Evolutionary conservation across 2,888 invertebrate genomes (phyloP).

Genomic region (Orthonychiurus folsomi): DNA sequence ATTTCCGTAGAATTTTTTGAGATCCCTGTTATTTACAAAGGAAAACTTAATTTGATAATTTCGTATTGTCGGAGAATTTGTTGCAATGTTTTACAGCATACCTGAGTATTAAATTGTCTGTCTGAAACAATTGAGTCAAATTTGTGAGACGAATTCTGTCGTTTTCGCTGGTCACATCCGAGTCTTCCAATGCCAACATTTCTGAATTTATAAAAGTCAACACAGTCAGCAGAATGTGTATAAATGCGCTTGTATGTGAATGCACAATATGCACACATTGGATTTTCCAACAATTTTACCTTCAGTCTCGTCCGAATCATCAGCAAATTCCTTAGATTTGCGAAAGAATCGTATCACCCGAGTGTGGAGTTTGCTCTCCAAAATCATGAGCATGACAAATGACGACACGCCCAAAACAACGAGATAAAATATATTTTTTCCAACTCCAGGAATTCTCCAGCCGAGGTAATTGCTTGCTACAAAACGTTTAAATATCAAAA

Average conservation of each 20-base stretch:
- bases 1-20: conserved; percentile 65
- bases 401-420: conserved; percentile 19
- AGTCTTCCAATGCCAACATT: conserved; percentile 20
- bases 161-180: conserved; percentile 30
- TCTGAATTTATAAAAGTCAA: background rate
- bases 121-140: conserved; percentile 16
- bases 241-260: too few relatives aligned
- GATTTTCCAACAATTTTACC: background rate
- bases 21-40: conserved; percentile 43
- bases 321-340: conserved; percentile 25
- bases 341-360: conserved; percentile 47
- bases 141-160: conserved; percentile 22
- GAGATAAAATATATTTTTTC: conserved; percentile 31
- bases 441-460: conserved; percentile 33
- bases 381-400: conserved; percentile 16
- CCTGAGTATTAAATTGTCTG: conserved; percentile 41
- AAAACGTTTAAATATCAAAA: too few relatives aligned
- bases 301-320: background rate
- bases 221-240: too few relatives aligned
- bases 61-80: background rate
- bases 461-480: conserved; percentile 23
- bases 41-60: too few relatives aligned
- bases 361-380: conserved; percentile 24
- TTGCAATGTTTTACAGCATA: too few relatives aligned
- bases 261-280: background rate